Percentiles rank a stretch among this genome's conserved stretches.
These are phyloP conservation scores for Mimumesa dahlbomi DNA, from an alignment of 2,888 invertebrate genomes.

Conservation along the genomic window DNA sequence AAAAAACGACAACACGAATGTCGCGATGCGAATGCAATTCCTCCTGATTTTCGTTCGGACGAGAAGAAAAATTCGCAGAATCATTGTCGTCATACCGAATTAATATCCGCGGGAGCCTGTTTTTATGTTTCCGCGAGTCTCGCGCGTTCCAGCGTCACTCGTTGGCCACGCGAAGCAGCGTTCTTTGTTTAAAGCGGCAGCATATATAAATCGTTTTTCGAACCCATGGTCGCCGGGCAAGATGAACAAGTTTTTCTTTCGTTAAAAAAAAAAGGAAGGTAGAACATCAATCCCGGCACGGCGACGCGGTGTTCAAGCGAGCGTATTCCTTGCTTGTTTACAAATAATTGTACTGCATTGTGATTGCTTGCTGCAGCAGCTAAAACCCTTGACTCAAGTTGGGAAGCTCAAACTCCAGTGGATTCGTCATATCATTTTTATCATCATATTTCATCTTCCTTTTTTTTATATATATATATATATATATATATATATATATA, in stretches of 20 bases:
- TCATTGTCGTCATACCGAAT: too few relatives aligned
- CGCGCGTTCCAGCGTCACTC: slow-evolving; percentile 26
- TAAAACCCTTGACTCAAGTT: slow-evolving; percentile 80
- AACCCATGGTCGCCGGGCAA: slow-evolving; percentile 26
- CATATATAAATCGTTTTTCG: slow-evolving; percentile 58
- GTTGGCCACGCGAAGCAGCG: slow-evolving; percentile 66
- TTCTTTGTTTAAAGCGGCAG: slow-evolving; percentile 67
- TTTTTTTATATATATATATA: slow-evolving; percentile 23
- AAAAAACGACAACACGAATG: neutral
- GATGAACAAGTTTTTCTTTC: neutral
- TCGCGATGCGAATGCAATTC: too few relatives aligned
- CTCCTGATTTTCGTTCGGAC: too few relatives aligned
- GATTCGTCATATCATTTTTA: slow-evolving; percentile 54
- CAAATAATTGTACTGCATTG: slow-evolving; percentile 63
- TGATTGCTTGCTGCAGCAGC: slow-evolving; percentile 71
- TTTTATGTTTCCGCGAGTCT: slow-evolving; percentile 2
- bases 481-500: slow-evolving; percentile 25
- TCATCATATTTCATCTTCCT: neutral
- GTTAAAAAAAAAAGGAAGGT: neutral
- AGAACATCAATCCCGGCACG: neutral
- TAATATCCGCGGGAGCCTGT: neutral
- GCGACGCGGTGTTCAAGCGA: slow-evolving; percentile 36
- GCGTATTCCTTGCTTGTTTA: slow-evolving; percentile 43
- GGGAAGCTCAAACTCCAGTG: slow-evolving; percentile 75
- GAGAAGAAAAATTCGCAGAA: too few relatives aligned